Evolutionary conservation across 2,888 invertebrate genomes (phyloP).

Genomic region (Coelopa pilipes): DNA sequence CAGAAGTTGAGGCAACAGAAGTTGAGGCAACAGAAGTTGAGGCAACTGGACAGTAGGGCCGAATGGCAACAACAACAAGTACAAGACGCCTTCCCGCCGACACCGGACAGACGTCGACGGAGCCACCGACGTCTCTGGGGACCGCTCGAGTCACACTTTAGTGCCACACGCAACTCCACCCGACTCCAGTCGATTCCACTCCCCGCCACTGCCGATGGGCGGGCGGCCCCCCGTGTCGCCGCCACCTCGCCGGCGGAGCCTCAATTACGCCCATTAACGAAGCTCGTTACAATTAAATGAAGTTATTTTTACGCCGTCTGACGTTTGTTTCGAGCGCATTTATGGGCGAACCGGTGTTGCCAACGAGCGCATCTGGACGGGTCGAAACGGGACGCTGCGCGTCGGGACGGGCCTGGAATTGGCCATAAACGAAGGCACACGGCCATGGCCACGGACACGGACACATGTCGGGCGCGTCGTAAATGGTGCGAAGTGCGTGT

Average conservation of each 20-base stretch:
- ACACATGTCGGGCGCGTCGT: background rate
- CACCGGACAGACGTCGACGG: background rate
- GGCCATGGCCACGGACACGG: no score
- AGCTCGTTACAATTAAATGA: constrained; percentile 51
- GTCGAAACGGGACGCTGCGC: background rate
- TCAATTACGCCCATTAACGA: constrained; percentile 22
- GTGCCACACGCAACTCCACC: background rate
- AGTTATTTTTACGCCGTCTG: constrained; percentile 58
- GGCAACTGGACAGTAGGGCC: no score
- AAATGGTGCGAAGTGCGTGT: constrained; percentile 1
- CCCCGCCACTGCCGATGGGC: background rate
- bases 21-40: no score
- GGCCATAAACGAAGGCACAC: background rate
- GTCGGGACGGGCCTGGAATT: background rate
- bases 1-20: no score
- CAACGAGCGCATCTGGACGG: background rate
- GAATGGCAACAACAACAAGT: background rate
- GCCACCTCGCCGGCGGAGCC: background rate
- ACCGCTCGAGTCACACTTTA: background rate
- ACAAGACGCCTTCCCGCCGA: background rate
- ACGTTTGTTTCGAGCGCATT: constrained; percentile 48
- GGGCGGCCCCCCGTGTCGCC: background rate
- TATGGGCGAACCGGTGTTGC: constrained; percentile 24
- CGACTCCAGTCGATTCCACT: background rate
- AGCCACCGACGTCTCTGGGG: background rate